phyloP scores from a whole-genome alignment of 64 coral and sea anemone genomes.

The Hydrozoanthus tunicans region DNA sequence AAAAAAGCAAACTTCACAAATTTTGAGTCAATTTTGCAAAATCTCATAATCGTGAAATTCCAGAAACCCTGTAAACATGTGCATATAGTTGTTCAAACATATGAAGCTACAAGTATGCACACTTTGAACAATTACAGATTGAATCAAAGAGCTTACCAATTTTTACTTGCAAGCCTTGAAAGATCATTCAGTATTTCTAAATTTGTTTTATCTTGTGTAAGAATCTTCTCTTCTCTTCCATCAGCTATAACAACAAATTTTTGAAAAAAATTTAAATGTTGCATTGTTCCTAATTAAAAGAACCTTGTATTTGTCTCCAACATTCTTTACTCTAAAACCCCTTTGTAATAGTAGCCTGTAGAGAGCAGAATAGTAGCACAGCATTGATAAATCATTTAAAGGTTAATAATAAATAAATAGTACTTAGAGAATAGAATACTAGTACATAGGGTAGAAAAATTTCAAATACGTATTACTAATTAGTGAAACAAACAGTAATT shows the following conservation, averaged over 20 bases:
- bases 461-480: too few species aligned
- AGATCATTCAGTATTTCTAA: conserved; percentile 36
- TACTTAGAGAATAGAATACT: too few species aligned
- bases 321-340: background rate
- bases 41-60: too few species aligned
- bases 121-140: background rate
- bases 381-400: background rate
- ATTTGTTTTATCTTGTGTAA: conserved; percentile 50
- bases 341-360: too few species aligned
- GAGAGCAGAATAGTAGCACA: too few species aligned
- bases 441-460: too few species aligned
- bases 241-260: conserved; percentile 26
- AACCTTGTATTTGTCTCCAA: background rate
- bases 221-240: conserved; percentile 33
- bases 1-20: too few species aligned
- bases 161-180: conserved; percentile 28
- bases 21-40: too few species aligned
- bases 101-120: too few species aligned
- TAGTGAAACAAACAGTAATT: too few species aligned
- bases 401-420: background rate
- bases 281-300: background rate
- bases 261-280: background rate
- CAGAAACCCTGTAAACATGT: too few species aligned
- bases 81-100: too few species aligned
- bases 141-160: background rate